Percentiles rank a stretch among this genome's conserved stretches.
These are phyloP conservation scores for Parascotia fuliginaria DNA, from an alignment of 2,888 invertebrate genomes.

Conservation along the genomic window DNA sequence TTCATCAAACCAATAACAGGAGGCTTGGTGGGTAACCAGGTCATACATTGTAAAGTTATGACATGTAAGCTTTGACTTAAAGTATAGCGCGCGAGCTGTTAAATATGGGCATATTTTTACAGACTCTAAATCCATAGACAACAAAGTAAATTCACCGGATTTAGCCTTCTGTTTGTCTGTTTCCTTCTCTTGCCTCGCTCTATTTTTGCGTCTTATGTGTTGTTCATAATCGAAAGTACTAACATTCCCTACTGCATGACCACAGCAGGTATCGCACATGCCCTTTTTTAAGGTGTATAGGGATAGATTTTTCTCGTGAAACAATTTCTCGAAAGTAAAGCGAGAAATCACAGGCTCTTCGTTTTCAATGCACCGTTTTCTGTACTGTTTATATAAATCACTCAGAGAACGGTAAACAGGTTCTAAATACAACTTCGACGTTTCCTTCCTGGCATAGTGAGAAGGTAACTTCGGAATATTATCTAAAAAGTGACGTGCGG, in stretches of 20 bases:
- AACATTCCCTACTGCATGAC: slow-evolving; percentile 37
- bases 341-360: slow-evolving; percentile 31
- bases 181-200: slow-evolving; percentile 29
- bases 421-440: slow-evolving; percentile 41
- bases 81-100: slow-evolving; percentile 46
- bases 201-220: slow-evolving; percentile 25
- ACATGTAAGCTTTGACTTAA: slow-evolving; percentile 48
- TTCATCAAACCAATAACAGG: slow-evolving; percentile 46
- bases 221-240: slow-evolving; percentile 9
- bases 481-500: too few relatives aligned
- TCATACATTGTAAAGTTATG: slow-evolving; percentile 49
- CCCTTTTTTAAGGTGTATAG: slow-evolving; percentile 43
- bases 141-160: too few relatives aligned
- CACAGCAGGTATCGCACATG: slow-evolving; percentile 34
- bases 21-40: slow-evolving; percentile 31
- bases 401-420: slow-evolving; percentile 39
- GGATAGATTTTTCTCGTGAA: slow-evolving; percentile 38
- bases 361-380: slow-evolving; percentile 24
- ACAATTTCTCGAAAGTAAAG: slow-evolving; percentile 35
- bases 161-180: slow-evolving; percentile 26
- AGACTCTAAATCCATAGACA: slow-evolving; percentile 43
- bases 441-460: slow-evolving; percentile 39
- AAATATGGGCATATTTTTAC: slow-evolving; percentile 45
- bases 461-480: slow-evolving; percentile 42
- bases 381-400: slow-evolving; percentile 34